These are phyloP conservation scores for Palythoa grandiflora DNA, from an alignment of 92 coral and sea anemone genomes.

Conservation along the genomic window DNA sequence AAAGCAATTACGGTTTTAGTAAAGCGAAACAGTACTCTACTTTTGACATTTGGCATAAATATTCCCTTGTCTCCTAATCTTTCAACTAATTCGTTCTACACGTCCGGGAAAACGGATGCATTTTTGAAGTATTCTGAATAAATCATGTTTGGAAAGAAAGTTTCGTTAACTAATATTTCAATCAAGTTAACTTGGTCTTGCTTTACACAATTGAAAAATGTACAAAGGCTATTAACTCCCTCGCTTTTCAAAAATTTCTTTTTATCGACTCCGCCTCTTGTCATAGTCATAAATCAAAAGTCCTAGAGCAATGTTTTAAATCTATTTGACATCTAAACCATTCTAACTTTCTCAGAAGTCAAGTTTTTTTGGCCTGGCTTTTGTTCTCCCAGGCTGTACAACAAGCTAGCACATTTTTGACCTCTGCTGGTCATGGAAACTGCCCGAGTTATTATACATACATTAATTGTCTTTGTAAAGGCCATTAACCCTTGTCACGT, in stretches of 20 bases:
- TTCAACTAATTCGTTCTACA: slow-evolving; percentile 20
- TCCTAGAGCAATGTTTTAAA: background rate
- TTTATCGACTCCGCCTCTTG: slow-evolving; percentile 20
- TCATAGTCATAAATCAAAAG: slow-evolving; percentile 12
- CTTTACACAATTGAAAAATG: slow-evolving; percentile 35
- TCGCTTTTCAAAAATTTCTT: background rate
- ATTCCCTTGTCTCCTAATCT: slow-evolving; percentile 20
- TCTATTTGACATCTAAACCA: background rate
- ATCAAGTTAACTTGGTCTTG: slow-evolving; percentile 31
- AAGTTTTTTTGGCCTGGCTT: background rate
- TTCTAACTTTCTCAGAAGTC: background rate
- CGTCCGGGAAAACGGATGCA: slow-evolving; percentile 16
- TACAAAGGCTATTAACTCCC: background rate
- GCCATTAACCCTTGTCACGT: slow-evolving; percentile 35
- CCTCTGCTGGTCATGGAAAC: slow-evolving; percentile 12
- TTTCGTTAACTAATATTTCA: slow-evolving; percentile 12
- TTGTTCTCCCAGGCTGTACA: slow-evolving; percentile 4
- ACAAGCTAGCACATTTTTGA: slow-evolving; percentile 17
- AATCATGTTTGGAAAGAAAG: slow-evolving; percentile 11
- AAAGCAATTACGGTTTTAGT: slow-evolving; percentile 30
- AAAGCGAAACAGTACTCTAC: slow-evolving; percentile 13
- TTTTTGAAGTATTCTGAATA: background rate
- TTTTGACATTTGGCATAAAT: slow-evolving; percentile 11
- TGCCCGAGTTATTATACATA: background rate
- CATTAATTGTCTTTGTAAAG: slow-evolving; percentile 24